Evolutionary conservation across 37 sponge, comb jelly and placozoan genomes (phyloP), one percentile per base, ranked within the genome.

Genomic region (Dysidea cf. avara): DNA sequence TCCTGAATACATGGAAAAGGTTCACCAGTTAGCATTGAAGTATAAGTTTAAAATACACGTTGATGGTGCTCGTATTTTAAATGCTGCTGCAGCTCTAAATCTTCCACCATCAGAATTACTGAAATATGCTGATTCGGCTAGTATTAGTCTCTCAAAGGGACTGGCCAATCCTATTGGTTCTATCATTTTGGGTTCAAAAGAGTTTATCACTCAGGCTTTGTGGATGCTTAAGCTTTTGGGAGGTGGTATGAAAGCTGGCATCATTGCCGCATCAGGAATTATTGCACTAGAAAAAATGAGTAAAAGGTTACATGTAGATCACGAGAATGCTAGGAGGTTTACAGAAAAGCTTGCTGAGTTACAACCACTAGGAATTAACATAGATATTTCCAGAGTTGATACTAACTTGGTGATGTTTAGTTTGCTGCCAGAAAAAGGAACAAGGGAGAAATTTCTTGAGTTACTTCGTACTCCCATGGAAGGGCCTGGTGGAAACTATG

Each of bases 211-310:
- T 20, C 34, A 25, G n/a, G 77, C 77, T 18, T 58, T 56, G n/a
- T 39, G 34, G 11, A 56, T 54, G 58, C 39, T 56, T 12, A 54
- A 32, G 32, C 43, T 56, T 13, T 16, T 71, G 40, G 72, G 72
- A 5, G 72, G 72, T 26, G 69, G 69, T 0, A 43, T 83, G 20
- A 87, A 91, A 63, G 69, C 60, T 49, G 92, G 92, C 0, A 72
- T 91, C 24, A n/a, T 91, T 2, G 92, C 92, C 64, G 92, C 92
- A 21, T 69, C 87, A 51, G 92, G 83, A 0, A 21, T 91, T 1
- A 69, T 81, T 17, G 87, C 83, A 20, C 59, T 91, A 54, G 80
- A 86, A 25, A 56, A 61, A 29, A 78, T 81, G 66, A 21, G 56
- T 5, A 50, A 40, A n/a, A 24, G 56, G 6, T 58, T 91, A 40